phyloP scores from a whole-genome alignment of 2,797 vertebrate genomes.

The Diplodus puntazzo region DNA sequence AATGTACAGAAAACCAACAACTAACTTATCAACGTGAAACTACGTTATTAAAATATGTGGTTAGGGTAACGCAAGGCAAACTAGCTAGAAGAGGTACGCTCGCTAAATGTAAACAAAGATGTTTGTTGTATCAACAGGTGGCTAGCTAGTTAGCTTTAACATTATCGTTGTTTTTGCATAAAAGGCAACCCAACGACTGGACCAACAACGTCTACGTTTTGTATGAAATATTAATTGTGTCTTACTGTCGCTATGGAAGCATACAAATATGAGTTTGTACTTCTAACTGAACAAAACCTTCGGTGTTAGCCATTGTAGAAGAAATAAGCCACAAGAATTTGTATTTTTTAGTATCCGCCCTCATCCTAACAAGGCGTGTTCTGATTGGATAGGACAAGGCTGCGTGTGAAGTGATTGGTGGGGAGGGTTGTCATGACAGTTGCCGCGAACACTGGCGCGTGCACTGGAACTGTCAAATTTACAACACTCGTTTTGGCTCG shows the following conservation, averaged over 20 bases:
- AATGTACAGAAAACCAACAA: not conserved
- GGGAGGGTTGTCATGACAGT: slow-evolving; percentile 2
- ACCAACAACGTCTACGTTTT: not conserved
- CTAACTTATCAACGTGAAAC: not conserved
- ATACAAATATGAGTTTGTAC: not conserved
- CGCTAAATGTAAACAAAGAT: slow-evolving; percentile 70
- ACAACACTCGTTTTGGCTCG: not conserved
- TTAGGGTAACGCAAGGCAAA: not conserved
- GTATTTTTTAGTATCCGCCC: slow-evolving; percentile 57
- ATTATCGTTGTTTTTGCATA: slow-evolving; percentile 4
- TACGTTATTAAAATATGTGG: not conserved
- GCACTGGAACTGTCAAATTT: slow-evolving; percentile 6
- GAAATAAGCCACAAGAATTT: slow-evolving; percentile 34
- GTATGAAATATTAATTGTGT: rapidly evolving
- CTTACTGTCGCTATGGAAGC: not conserved
- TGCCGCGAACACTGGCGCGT: slow-evolving; percentile 72
- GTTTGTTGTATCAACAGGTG: slow-evolving; percentile 70
- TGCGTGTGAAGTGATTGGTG: slow-evolving; percentile 59
- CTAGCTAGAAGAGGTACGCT: slow-evolving; percentile 28
- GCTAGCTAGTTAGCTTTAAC: slow-evolving; percentile 18
- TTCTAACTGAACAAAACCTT: not conserved
- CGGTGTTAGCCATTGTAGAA: not conserved
- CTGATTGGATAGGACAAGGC: slow-evolving; percentile 72
- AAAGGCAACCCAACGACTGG: not conserved
- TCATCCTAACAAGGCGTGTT: slow-evolving; percentile 38